These are phyloP conservation scores for Mythimna lalbum DNA, from an alignment of 2,888 invertebrate species.

Conservation along the genomic window DNA sequence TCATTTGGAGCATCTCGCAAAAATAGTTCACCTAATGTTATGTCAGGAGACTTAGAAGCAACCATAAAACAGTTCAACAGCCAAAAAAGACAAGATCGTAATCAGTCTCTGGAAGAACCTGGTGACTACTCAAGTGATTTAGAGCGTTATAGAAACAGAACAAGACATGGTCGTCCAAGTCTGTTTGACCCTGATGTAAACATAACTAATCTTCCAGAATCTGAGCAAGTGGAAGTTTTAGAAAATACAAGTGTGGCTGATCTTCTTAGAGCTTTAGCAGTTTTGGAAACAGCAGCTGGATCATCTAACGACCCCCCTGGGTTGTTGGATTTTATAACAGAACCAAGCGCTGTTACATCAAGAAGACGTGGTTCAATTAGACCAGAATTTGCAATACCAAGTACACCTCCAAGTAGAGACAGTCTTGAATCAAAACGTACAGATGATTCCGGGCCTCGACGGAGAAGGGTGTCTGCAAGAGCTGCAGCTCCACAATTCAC, in stretches of 20 bases:
- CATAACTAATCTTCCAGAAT: constrained; percentile 80
- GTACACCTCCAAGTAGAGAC: constrained; percentile 70
- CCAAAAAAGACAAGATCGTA: constrained; percentile 78
- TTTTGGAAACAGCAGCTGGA: constrained; percentile 88
- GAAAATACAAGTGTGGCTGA: constrained; percentile 96
- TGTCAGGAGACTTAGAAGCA: constrained; percentile 80
- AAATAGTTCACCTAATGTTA: constrained; percentile 74
- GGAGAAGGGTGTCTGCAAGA: constrained; percentile 85
- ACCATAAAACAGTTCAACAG: constrained; percentile 85
- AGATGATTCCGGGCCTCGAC: constrained; percentile 75
- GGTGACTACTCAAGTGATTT: constrained; percentile 77
- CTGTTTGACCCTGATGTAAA: constrained; percentile 87
- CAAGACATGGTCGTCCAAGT: constrained; percentile 84
- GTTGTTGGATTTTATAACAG: constrained; percentile 75
- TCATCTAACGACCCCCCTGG: constrained; percentile 70
- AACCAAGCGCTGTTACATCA: constrained; percentile 67
- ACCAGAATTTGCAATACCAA: constrained; percentile 78
- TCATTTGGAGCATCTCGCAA: constrained; percentile 86
- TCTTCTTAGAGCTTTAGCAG: constrained; percentile 94
- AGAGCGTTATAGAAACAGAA: constrained; percentile 82
- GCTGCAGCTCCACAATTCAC: constrained; percentile 85
- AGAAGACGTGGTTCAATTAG: constrained; percentile 81
- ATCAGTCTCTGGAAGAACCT: constrained; percentile 77
- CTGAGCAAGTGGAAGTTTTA: constrained; percentile 91
- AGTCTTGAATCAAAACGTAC: constrained; percentile 67